Base-by-base conservation (phyloP, 92 coral and sea anemone genomes). In the Pocillopora grandis region DNA sequence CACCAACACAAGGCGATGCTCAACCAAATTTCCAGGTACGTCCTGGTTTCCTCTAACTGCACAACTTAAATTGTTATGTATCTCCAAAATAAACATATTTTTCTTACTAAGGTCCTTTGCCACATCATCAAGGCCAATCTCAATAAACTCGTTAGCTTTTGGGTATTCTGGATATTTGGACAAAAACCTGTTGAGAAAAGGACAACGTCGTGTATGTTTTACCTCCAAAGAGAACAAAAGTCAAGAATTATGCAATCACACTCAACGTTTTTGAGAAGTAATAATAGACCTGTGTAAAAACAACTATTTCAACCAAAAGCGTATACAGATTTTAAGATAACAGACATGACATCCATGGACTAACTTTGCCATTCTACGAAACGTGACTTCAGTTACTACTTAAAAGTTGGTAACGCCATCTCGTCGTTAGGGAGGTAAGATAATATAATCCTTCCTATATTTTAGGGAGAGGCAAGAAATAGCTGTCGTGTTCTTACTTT, bases 91-190 rank as follows among this genome's bases (percentile, higher is more conserved):
- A 71, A 31, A 36, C 2, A 49, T 2, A 4, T 0, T 4, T 31
- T 59, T 85, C 99, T 96, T 86, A 96, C 99, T 90, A 27, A 96
- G 92, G 72, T 94, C 98, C 66, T 89, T 96, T 15, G 99, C 98
- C 75, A 96, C 99, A 83, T 96, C 99, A 91, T 96, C 99, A 68
- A 96, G 87, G 60, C 96, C 87, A 55, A 96, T 96, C 71, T 96
- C 99, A 65, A 96, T 96, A 19, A 90, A 87, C 75, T 92, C 88
- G 31, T 85, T 85, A 66, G 76, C 64, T 2, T 92, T 86, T 18
- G 98, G 94, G 20, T 81, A 85, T 57, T 96, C 99, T 23, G 99
- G 99, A 58, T 94, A 96, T 88, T 92, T 96, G 48, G 98, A 92
- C 10, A 96, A 87, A 81, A 96, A 96, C 84, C 99, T 96, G 92